Evolutionary conservation across 64 coral and sea anemone species (phyloP).

Genomic region (Montipora sp.): DNA sequence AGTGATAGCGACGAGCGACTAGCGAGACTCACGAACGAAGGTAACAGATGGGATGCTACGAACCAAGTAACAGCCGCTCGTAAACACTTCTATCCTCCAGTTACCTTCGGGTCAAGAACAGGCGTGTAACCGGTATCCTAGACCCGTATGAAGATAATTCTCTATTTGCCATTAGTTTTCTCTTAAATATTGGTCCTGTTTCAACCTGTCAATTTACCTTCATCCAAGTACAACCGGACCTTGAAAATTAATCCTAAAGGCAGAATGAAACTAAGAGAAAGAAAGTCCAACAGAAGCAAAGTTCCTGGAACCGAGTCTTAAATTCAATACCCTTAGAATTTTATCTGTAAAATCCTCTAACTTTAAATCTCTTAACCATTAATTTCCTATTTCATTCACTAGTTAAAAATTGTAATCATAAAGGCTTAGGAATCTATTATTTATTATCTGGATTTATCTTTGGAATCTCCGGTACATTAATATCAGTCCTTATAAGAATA

Average conservation of each 20-base stretch:
- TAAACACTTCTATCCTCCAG: too few species aligned
- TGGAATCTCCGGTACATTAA: constrained; percentile 83
- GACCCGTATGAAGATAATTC: too few species aligned
- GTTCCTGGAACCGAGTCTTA: neutral
- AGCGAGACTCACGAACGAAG: too few species aligned
- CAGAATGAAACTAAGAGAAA: neutral
- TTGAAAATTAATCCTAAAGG: neutral
- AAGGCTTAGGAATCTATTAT: constrained; percentile 81
- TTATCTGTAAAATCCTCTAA: constrained; percentile 70
- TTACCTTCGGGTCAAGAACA: too few species aligned
- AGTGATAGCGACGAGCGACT: too few species aligned
- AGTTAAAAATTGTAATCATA: constrained; percentile 74
- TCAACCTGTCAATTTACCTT: neutral
- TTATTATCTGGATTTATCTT: constrained; percentile 85
- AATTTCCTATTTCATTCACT: constrained; percentile 59
- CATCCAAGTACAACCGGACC: neutral
- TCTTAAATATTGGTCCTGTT: neutral
- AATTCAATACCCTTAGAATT: constrained; percentile 12
- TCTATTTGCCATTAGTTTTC: neutral
- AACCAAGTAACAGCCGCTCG: too few species aligned
- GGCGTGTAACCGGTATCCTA: too few species aligned
- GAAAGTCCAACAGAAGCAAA: neutral
- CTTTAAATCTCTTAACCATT: constrained; percentile 51
- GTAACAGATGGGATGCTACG: too few species aligned
- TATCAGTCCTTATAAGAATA: constrained; percentile 86